Base-by-base conservation (phyloP, 2,888 invertebrate genomes). In the Leistus spinibarbis region DNA sequence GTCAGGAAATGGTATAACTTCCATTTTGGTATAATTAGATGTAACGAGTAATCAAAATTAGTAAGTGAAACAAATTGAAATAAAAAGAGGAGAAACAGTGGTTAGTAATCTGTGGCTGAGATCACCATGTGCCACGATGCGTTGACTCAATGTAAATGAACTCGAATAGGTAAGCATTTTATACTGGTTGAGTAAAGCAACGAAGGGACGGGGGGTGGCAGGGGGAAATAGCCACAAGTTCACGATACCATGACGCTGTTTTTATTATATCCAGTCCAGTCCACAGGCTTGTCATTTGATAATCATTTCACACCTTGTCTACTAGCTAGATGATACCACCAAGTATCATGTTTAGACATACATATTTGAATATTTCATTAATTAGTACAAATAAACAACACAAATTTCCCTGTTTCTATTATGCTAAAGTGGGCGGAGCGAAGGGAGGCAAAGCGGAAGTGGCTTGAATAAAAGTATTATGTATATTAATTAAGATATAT, bases 291-390 rank as follows among this genome's bases (percentile, higher is more conserved):
- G 73, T 73, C 73, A 73, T 67, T 64, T 71, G 71, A 71, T 71
- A 71, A 71, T 64, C 16, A 71, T 71, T 73, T 73, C 73, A 73
- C 73, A 73, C 73, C 62, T 57, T 64, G 27, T 17, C 63, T n/a
- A 10, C 57, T 57, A 16, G 17, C n/a, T 57, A 10, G 10, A 40
- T 40, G 40, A 40, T 40, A 40, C 40, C 10, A 7, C 40, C 5
- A 13, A 13, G 60, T 60, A 60, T 60, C 60, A 22, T 60, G 60
- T 60, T 60, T 60, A 22, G 17, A 20, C n/a, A 22, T 16, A 60
- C 16, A 60, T 60, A 22, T 60, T 60, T 60, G 22, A 60, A 60
- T 60, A 60, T 60, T 60, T 60, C 60, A 60, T 16, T 60, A 60
- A 60, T 60, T 60, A 60, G 60, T 22, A 60, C 60, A 20, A 60